These are phyloP conservation scores for Enoplosus armatus DNA, from an alignment of 2,797 vertebrate genomes.

Conservation along the genomic window DNA sequence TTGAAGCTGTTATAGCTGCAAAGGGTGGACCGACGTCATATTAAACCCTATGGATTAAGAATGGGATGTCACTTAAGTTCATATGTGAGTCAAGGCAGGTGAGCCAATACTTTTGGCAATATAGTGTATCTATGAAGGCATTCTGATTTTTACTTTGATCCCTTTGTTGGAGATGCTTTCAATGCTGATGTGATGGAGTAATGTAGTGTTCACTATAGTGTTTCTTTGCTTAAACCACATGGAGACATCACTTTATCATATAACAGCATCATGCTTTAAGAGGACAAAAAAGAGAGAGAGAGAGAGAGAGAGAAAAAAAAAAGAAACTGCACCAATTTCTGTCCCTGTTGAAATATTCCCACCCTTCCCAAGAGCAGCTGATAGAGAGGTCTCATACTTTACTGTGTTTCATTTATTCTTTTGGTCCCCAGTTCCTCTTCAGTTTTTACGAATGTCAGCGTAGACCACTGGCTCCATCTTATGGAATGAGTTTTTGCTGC, in stretches of 20 bases:
- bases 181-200: constrained; percentile 19
- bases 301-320: not conserved
- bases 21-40: too few species aligned
- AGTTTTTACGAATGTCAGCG: constrained; percentile 95
- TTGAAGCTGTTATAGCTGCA: too few species aligned
- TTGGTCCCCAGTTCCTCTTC: constrained; percentile 74
- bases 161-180: constrained; percentile 19
- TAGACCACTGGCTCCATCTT: constrained; percentile 97
- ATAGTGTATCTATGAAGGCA: constrained; percentile 33
- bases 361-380: constrained; percentile 74
- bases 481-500: constrained; percentile 92
- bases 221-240: constrained; percentile 49
- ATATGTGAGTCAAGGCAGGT: too few species aligned
- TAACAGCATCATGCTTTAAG: constrained; percentile 69
- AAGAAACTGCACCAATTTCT: constrained; percentile 58
- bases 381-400: constrained; percentile 75
- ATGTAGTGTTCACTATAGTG: constrained; percentile 12
- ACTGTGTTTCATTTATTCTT: constrained; percentile 41
- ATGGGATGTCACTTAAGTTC: too few species aligned
- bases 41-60: too few species aligned
- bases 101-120: too few species aligned
- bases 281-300: constrained; percentile 39
- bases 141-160: constrained; percentile 17
- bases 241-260: constrained; percentile 53
- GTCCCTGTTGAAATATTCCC: constrained; percentile 69